phyloP scores from a whole-genome alignment of 1,140 invertebrate species.

The Euura lappo region DNA sequence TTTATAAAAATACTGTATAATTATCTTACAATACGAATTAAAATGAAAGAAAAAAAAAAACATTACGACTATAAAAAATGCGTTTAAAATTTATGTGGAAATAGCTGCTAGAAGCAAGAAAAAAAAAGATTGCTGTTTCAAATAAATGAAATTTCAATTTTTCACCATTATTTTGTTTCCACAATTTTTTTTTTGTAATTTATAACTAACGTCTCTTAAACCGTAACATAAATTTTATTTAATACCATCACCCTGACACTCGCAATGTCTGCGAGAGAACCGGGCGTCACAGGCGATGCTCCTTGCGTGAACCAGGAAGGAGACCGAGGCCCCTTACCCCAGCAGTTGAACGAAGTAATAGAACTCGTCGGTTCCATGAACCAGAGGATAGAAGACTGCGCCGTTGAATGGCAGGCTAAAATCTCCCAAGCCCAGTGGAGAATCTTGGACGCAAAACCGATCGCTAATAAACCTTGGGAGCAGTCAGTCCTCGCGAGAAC shows the following conservation, averaged over 20 bases:
- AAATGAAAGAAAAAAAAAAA: background rate
- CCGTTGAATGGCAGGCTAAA: constrained; percentile 42
- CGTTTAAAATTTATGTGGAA: too few species aligned
- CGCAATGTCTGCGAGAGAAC: background rate
- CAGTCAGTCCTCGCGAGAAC: constrained; percentile 42
- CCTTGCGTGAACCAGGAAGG: constrained; percentile 2
- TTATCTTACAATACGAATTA: background rate
- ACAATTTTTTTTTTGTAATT: background rate
- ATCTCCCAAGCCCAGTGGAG: constrained; percentile 48
- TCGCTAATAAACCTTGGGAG: constrained; percentile 31
- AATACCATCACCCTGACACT: background rate
- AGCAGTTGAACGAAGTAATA: constrained; percentile 25
- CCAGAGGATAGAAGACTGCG: constrained; percentile 43
- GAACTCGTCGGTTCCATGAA: constrained; percentile 33
- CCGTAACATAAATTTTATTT: background rate
- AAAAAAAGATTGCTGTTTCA: too few species aligned
- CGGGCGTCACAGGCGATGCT: background rate
- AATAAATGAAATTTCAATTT: too few species aligned
- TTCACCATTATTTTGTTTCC: too few species aligned
- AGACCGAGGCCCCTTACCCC: constrained; percentile 11
- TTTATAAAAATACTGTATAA: background rate
- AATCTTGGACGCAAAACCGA: constrained; percentile 33
- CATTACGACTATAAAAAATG: background rate
- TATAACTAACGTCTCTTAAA: background rate
- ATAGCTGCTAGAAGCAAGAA: too few species aligned